Evolutionary conservation across 2,113 vertebrate genomes (phyloP), one percentile per base, ranked within the genome.

Genomic region (Sceloporus undulatus): DNA sequence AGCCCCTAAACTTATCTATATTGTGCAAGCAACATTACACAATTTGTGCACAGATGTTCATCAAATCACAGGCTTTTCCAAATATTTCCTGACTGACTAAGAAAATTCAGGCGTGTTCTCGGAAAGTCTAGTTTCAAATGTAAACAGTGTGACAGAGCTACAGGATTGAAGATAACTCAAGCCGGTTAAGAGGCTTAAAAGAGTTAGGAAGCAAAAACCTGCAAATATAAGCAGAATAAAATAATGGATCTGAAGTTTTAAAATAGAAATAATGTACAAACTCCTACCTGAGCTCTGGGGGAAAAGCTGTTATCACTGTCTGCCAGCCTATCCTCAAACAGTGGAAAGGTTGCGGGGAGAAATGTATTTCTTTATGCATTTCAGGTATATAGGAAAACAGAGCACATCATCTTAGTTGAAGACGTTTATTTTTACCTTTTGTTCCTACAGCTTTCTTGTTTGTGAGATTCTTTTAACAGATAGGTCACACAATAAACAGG

Each of bases 101-200:
- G 74, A 91, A 93, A 92, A 95, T 75, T 1, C n/a, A 62, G 65
- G 62, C 1, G 29, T 42, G 90, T 95, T 91, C 92, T 94, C 91
- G 85, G 85, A 91, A 91, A 66, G 25, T 10, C 86, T 86, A 73
- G 3, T 84, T 93, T 91, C 94, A 93, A 91, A 88, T 85, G 85
- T 91, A 83, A 93, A 93, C 87, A 76, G 76, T 76, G 76, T 89
- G 92, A 93, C 87, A 94, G 90, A 85, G 85, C 90, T 9, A 7
- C 5, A 82, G 80, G 86, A 85, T 3, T 74, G 11, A 68, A 70
- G 84, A 42, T 79, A 80, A 68, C 56, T 82, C 84, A 91, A 91
- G 92, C 92, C 89, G 89, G 92, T 91, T 94, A 91, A 94, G 92
- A 92, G 91, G 90, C 87, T 89, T 93, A 78, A 6, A 34, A 18